Base-by-base conservation (phyloP, 2,888 invertebrate genomes). In the Drosophila nr. perissopoda region DNA sequence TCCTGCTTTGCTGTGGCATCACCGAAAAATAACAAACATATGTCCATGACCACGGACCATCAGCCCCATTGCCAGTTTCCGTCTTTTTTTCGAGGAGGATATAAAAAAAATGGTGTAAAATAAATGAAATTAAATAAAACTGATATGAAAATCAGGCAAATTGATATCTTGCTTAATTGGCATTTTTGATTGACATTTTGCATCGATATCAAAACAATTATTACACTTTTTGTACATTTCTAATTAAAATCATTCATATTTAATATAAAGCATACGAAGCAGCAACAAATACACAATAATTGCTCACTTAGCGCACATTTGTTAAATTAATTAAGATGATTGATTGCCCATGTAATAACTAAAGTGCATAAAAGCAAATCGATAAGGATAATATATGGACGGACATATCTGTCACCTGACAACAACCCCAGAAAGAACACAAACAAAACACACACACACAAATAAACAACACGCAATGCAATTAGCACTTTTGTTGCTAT, bases 151-250 rank as follows among this genome's bases (percentile, higher is more conserved):
- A 80, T 72, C 81, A 65, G 68, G 52, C 46, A 76, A 76, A 81
- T 72, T 67, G 73, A 60, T 73, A 74, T 73, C 61, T 53, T 72
- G 74, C 76, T 67, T 74, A 81, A 79, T 81, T 66, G 70, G 67
- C 81, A 79, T 51, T 69, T 73, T 11, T 36, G 49, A 36, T 18
- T 31, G 42, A 42, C 78, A 61, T 58, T 42, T 31, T n/a, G 21
- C 40, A 27, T 2, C 31, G 33, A 56, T 61, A 29, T 33, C n/a
- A 11, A 38, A 42, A 21, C 7, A 13, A 13, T 31, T 42, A 21
- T 42, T 5, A 11, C 42, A 42, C 11, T 42, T 42, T 1, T 21
- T 40, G 16, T 6, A 16, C 7, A 16, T 2, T n/a, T n/a, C 4
- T 0, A 21, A 36, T 36, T 42, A 1, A 6, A 21, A 42, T 2